phyloP scores from a whole-genome alignment of 2,888 invertebrate species.

The Beris chalybata region DNA sequence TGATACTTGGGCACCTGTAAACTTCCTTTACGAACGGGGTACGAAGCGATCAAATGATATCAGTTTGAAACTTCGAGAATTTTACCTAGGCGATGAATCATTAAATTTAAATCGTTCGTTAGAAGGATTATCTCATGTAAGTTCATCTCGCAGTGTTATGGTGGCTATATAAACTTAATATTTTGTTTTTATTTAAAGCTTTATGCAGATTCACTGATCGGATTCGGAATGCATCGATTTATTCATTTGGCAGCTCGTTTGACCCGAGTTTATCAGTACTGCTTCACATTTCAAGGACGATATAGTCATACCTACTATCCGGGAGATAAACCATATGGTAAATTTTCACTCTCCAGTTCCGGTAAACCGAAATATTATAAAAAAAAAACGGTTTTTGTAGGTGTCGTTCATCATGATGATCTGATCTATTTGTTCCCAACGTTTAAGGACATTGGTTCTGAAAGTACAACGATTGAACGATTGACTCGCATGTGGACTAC shows the following conservation, averaged over 20 bases:
- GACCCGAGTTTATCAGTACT: conserved; percentile 63
- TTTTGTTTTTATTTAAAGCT: conserved; percentile 44
- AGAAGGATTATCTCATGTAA: conserved; percentile 40
- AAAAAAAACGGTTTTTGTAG: conserved; percentile 50
- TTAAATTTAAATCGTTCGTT: conserved; percentile 55
- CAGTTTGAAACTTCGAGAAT: conserved; percentile 56
- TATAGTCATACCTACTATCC: conserved; percentile 60
- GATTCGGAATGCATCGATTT: conserved; percentile 62
- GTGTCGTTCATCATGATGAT: conserved; percentile 58
- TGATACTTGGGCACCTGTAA: conserved; percentile 62
- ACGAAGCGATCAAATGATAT: conserved; percentile 56
- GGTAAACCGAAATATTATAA: conserved; percentile 51
- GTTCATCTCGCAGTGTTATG: background rate
- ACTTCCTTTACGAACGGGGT: conserved; percentile 61
- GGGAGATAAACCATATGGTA: conserved; percentile 58
- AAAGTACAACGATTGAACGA: conserved; percentile 54
- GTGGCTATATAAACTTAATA: background rate
- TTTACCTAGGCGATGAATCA: conserved; percentile 44
- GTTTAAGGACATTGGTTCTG: conserved; percentile 52
- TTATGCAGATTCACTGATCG: conserved; percentile 62
- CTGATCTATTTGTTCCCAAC: conserved; percentile 57
- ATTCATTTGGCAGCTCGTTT: conserved; percentile 61
- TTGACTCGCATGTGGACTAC: conserved; percentile 56
- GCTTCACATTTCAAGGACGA: conserved; percentile 64
- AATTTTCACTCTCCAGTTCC: background rate